Evolutionary conservation across 2,113 vertebrate species (phyloP), one percentile per base, ranked within the genome.

Genomic region (Archilochus colubris): DNA sequence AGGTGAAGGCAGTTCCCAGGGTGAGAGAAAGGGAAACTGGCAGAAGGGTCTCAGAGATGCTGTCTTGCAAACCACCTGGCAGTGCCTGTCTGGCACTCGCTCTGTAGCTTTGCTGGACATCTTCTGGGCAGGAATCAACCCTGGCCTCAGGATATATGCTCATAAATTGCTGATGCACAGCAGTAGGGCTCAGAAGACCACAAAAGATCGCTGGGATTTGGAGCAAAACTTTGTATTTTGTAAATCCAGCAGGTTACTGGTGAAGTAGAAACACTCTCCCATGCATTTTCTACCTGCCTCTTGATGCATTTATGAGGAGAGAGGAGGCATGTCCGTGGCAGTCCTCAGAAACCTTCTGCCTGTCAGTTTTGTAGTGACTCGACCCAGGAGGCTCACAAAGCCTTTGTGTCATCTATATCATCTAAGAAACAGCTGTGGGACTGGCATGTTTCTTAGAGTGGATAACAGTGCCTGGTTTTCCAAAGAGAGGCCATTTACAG

Each of bases 151-250:
- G 27, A 28, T 23, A 21, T 27, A 30, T 38, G 12, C 6, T 44
- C 17, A 57, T 33, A 27, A 86, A 63, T 23, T 46, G 38, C 22
- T 33, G 46, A 38, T 28, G n/a, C 20, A 70, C 25, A 69, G 31
- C 31, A 91, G 15, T 11, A 63, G 11, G 4, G 63, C 50, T 55
- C n/a, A 83, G 12, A 20, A 31, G 31, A 72, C 38, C 7, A 53
- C 19, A 9, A 0, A 0, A 7, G 13, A 74, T 6, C 9, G 40
- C 28, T 24, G 22, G 7, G n/a, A 67, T 25, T 30, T 70, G 31
- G 5, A 75, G 27, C 5, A 57, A 72, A 94, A 36, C 6, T 4
- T 13, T 59, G 23, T 43, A 18, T 87, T 88, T 84, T 78, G 44
- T 30, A 64, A 64, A 23, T 50, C 22, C 18, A 40, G 0, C 25